Evolutionary conservation across 2,888 invertebrate genomes (phyloP).

Genomic region (Oscheius sp.): DNA sequence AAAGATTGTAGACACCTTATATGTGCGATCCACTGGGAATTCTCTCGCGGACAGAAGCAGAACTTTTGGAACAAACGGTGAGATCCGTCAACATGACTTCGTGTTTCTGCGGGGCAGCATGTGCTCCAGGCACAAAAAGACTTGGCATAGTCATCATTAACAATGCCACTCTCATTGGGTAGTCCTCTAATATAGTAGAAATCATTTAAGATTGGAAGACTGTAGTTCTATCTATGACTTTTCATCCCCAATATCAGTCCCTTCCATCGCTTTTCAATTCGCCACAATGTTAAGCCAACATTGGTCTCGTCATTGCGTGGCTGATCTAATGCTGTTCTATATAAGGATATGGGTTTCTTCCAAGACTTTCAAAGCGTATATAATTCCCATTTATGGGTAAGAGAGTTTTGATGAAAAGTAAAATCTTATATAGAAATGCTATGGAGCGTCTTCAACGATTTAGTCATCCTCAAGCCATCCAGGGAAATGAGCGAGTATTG

Average conservation of each 20-base stretch:
- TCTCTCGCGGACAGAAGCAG: conserved; percentile 51
- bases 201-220: conserved; percentile 23
- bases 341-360: conserved; percentile 35
- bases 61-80: conserved; percentile 47
- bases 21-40: conserved; percentile 56
- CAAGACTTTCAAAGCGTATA: conserved; percentile 17
- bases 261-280: conserved; percentile 16
- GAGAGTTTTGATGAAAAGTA: no score
- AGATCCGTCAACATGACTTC: conserved; percentile 49
- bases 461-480: conserved; percentile 17
- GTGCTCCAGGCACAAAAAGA: conserved; percentile 1
- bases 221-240: conserved; percentile 7
- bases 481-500: conserved; percentile 7
- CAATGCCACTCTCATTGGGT: conserved; percentile 27
- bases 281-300: conserved; percentile 21
- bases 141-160: conserved; percentile 30
- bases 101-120: conserved; percentile 44
- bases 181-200: not conserved
- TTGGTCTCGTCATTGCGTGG: conserved; percentile 39
- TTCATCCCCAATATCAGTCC: conserved; percentile 10
- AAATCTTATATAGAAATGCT: conserved; percentile 27
- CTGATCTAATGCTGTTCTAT: conserved; percentile 51
- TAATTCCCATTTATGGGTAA: conserved; percentile 26
- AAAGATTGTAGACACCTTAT: conserved; percentile 41
- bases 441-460: conserved; percentile 27